phyloP scores from a whole-genome alignment of 1,140 invertebrate genomes.

The Ptiloglossa arizonensis region DNA sequence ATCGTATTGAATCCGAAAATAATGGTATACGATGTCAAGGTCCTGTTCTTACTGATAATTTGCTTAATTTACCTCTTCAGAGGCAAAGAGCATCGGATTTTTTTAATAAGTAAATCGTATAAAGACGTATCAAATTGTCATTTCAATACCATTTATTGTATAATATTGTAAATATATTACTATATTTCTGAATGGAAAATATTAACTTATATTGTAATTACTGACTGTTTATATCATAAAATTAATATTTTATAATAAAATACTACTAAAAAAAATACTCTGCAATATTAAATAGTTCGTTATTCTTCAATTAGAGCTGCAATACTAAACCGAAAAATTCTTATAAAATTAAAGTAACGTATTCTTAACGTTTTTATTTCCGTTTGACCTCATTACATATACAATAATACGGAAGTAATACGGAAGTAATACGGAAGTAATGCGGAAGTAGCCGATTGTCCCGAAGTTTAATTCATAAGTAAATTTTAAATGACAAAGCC shows the following conservation, averaged over 20 bases:
- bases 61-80: constrained; percentile 78
- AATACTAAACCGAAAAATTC: neutral
- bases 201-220: neutral
- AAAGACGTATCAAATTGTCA: neutral
- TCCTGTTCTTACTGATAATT: constrained; percentile 79
- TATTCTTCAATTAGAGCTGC: neutral
- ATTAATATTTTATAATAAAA: constrained; percentile 40
- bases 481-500: neutral
- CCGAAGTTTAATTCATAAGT: neutral
- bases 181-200: neutral
- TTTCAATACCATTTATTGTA: neutral
- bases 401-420: neutral
- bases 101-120: constrained; percentile 68
- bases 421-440: neutral
- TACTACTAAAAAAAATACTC: neutral
- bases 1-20: constrained; percentile 27
- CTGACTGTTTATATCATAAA: neutral
- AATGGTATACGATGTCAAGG: constrained; percentile 67
- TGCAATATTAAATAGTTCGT: neutral
- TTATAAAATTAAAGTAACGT: neutral
- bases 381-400: neutral
- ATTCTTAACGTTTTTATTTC: neutral
- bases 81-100: constrained; percentile 79
- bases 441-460: constrained; percentile 9
- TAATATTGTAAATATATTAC: constrained; percentile 39